A percentile compares a stretch with the other conserved stretches of the same genome.
Evolutionary conservation across 1,140 invertebrate species (phyloP).

Genomic region (Heliconius eleuchia): DNA sequence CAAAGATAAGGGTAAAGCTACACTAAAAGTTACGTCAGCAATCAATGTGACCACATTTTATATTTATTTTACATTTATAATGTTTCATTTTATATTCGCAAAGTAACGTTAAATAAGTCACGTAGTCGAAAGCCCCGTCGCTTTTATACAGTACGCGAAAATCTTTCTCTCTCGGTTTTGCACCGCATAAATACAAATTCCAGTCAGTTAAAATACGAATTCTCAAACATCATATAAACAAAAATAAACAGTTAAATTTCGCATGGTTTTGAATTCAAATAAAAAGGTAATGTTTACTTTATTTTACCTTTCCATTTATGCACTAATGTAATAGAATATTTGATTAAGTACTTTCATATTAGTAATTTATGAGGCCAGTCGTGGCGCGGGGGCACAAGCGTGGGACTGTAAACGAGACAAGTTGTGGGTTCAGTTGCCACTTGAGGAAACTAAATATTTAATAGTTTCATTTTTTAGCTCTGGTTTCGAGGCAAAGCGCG

Average conservation of each 20-base stretch:
- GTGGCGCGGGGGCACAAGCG: no score
- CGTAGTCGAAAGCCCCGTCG: slow-evolving; percentile 2
- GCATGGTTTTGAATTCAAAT: background rate
- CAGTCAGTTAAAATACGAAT: background rate
- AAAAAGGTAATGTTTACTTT: background rate
- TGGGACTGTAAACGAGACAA: no score
- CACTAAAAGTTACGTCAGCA: background rate
- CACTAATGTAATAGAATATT: background rate
- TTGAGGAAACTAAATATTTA: no score
- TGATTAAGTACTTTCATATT: background rate
- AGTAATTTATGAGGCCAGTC: background rate
- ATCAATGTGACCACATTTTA: background rate
- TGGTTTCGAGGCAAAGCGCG: no score
- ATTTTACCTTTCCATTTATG: background rate
- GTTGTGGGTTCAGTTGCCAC: no score
- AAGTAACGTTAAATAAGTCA: background rate
- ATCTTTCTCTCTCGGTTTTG: background rate
- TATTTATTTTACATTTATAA: background rate
- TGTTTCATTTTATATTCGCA: slow-evolving; percentile 4
- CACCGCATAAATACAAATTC: background rate
- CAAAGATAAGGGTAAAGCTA: background rate
- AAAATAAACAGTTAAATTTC: background rate
- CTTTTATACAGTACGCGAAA: background rate
- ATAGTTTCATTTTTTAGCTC: no score
- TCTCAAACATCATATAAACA: background rate